Evolutionary conservation across 1,140 invertebrate genomes (phyloP), one percentile per base, ranked within the genome.

Genomic region (Drosophila albomicans): DNA sequence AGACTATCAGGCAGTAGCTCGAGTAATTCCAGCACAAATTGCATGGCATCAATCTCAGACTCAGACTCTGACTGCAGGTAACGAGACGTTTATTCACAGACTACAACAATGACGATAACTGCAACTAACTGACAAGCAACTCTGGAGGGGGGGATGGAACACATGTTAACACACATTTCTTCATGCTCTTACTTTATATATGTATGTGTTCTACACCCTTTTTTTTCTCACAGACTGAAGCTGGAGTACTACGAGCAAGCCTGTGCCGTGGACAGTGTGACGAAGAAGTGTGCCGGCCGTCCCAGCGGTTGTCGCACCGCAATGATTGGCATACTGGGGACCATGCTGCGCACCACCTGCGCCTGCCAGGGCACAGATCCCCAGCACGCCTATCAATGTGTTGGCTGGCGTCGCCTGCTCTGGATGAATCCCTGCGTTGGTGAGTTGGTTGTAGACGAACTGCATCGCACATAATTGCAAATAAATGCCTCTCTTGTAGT

Each of bases 361-460:
- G 96, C 96, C 35, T 98, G 97, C 91, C 96, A 97, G 72, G 96
- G 96, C 3, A 96, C 96, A 0, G 97, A 98, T 91, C 94, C 96
- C 79, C 95, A 95, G 10, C 96, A 97, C 86, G 93, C 97, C 0
- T 97, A 97, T 91, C 96, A 97, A 69, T 98, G 97, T 80, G 93
- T 98, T 2, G 97, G 97, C 45, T 98, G 97, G 97, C 96, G 98
- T 80, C 93, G 97, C 49, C 94, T 98, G n/a, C 94, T 98, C 3
- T 98, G 97, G 97, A 95, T 98, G 54, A 98, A 98, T 91, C 96
- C 97, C 5, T 98, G 97, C 91, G 97, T 98, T 58, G 97, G 97
- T 98, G 93, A 95, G 96, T 94, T 94, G 16, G 6, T 5, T n/a
- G 13, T 45, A 38, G 3, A 1, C 45, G 45, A 16, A 41, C 35